Evolutionary conservation across 92 coral and sea anemone species (phyloP).

Genomic region (Porites divaricata): DNA sequence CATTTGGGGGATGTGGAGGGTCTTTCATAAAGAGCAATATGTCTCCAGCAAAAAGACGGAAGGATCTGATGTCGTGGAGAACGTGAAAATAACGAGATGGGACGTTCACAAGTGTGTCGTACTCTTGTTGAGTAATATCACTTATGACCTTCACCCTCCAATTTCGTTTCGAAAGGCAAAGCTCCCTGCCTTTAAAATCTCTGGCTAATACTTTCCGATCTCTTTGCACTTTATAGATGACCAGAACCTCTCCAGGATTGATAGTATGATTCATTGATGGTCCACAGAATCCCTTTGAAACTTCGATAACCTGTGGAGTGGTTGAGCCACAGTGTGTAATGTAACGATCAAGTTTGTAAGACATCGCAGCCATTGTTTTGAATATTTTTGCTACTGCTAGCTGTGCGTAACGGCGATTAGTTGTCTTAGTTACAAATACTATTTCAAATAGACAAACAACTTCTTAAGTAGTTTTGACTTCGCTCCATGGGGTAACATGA

Average conservation of each 20-base stretch:
- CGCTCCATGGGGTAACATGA: not conserved
- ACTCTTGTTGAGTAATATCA: constrained; percentile 28
- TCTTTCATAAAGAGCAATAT: constrained; percentile 41
- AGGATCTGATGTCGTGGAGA: constrained; percentile 45
- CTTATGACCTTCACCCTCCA: constrained; percentile 49
- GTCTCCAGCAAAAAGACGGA: constrained; percentile 47
- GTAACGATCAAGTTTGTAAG: not conserved
- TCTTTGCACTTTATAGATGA: constrained; percentile 48
- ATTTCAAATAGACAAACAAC: not conserved
- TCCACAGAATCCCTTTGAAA: constrained; percentile 53
- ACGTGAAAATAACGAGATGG: constrained; percentile 56
- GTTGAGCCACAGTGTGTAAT: constrained; percentile 17
- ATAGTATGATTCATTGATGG: constrained; percentile 32
- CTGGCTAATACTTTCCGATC: constrained; percentile 49
- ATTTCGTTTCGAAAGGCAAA: constrained; percentile 54
- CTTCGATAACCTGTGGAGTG: constrained; percentile 61
- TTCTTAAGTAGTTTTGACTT: constrained; percentile 12
- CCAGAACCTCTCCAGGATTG: constrained; percentile 51
- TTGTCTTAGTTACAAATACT: not conserved
- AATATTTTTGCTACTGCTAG: not conserved
- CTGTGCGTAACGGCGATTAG: no score
- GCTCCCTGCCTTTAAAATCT: constrained; percentile 34
- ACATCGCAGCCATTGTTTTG: not conserved
- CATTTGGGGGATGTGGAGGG: constrained; percentile 19
- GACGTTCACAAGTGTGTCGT: constrained; percentile 26